Conservation (phyloP, 2,113 vertebrate species). For the Capricornis sumatraensis region DNA sequence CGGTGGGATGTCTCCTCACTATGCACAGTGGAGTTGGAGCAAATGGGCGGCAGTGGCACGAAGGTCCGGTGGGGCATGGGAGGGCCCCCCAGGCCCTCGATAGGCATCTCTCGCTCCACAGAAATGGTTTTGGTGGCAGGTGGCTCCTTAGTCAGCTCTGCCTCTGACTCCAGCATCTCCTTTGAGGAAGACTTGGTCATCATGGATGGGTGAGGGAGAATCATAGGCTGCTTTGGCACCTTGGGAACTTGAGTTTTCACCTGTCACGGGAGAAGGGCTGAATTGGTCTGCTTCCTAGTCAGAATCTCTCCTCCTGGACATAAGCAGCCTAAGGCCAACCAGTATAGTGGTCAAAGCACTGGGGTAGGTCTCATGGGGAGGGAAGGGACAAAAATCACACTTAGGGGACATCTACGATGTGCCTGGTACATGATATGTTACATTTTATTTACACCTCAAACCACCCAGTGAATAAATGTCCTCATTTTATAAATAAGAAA, state of each 20-base stretch:
- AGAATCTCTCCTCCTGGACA: not conserved
- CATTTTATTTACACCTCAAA: not conserved
- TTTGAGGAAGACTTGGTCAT: not conserved
- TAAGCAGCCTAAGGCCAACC: not conserved
- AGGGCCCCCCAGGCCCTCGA: not conserved
- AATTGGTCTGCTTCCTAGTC: not conserved
- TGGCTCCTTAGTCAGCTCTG: not conserved
- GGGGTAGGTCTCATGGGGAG: not conserved
- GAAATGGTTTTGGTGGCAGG: not conserved
- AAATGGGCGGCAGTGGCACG: constrained; percentile 48
- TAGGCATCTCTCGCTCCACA: not conserved
- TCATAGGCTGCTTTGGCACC: constrained; percentile 68
- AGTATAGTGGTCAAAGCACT: not conserved
- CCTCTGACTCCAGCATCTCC: not conserved
- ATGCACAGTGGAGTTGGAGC: constrained; percentile 23
- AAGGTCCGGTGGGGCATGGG: not conserved
- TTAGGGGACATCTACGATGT: not conserved
- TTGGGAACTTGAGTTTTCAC: constrained; percentile 75
- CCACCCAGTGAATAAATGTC: not conserved
- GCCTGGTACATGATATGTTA: not conserved
- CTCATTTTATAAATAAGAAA: not conserved
- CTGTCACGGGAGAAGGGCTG: constrained; percentile 60
- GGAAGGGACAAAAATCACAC: not conserved
- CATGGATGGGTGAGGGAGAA: constrained; percentile 15
- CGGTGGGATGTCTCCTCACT: not conserved